Percentiles rank a stretch among this genome's conserved stretches.
Evolutionary conservation across 2,888 invertebrate genomes (phyloP).

Genomic region (Drosophila nigricruria): DNA sequence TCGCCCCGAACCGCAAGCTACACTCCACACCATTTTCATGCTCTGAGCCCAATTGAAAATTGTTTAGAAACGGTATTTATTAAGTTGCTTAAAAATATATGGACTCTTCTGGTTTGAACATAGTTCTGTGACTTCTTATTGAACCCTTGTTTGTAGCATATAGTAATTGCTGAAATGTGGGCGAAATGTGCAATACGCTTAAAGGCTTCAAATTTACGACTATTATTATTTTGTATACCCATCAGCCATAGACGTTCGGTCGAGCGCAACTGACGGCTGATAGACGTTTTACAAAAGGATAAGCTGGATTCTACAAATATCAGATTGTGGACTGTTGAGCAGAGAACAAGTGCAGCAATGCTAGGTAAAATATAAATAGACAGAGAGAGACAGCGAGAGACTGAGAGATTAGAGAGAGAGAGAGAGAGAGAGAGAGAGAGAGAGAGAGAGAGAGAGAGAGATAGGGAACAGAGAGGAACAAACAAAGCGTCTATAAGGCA

Average conservation of each 20-base stretch:
- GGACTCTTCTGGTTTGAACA: neutral
- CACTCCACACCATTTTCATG: neutral
- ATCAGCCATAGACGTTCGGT: neutral
- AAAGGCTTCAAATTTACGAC: neutral
- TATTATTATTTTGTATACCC: neutral
- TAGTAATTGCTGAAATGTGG: too few relatives aligned
- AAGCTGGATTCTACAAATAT: conserved; percentile 19
- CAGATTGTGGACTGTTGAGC: conserved; percentile 2
- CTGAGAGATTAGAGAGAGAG: neutral
- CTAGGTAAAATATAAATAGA: neutral
- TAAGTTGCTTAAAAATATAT: neutral
- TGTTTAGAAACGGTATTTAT: neutral
- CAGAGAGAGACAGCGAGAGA: neutral
- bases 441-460: neutral
- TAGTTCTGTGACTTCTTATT: neutral
- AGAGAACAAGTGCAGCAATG: conserved; percentile 5
- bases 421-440: neutral
- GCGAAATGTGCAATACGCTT: neutral
- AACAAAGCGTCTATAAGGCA: conserved; percentile 39
- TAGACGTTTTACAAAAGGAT: conserved; percentile 42
- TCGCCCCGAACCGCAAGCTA: neutral
- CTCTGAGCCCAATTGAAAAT: neutral
- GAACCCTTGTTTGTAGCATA: neutral
- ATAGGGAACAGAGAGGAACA: conserved; percentile 10
- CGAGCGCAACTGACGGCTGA: conserved; percentile 49